A percentile compares a stretch with the other conserved stretches of the same genome.
Conservation (phyloP, 2,888 invertebrate species). For the Cacoxenus indagator region DNA sequence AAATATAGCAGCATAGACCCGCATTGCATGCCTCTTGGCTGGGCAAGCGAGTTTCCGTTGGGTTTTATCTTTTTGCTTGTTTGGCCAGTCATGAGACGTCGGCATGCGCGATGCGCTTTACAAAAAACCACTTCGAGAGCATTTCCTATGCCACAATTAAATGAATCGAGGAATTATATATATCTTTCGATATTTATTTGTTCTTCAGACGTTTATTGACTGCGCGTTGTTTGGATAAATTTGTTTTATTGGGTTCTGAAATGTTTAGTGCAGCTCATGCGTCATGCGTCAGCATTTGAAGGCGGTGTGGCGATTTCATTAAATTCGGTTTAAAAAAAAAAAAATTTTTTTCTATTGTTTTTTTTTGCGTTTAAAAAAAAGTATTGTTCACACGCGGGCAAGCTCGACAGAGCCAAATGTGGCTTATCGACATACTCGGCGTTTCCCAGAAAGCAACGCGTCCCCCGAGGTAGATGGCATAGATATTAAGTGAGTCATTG, state of each 20-base stretch:
- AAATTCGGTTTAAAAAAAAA: background rate
- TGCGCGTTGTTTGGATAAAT: background rate
- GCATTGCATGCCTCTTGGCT: background rate
- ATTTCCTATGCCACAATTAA: background rate
- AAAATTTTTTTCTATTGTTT: background rate
- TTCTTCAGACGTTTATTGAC: background rate
- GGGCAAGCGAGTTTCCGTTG: background rate
- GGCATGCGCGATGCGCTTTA: no score
- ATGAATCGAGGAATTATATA: no score
- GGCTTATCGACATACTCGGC: background rate
- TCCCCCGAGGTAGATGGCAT: background rate
- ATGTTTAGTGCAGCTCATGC: background rate
- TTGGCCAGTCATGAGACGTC: no score
- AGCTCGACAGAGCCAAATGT: no score
- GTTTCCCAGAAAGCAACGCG: background rate
- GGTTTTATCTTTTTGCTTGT: no score
- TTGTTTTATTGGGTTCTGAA: slow-evolving; percentile 17
- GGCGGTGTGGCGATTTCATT: background rate
- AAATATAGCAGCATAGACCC: background rate
- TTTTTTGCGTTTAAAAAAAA: background rate
- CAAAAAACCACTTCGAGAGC: no score
- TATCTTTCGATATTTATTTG: no score
- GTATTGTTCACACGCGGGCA: no score
- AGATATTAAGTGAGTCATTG: background rate
- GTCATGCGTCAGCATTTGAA: slow-evolving; percentile 10